Evolutionary conservation across 2,797 vertebrate genomes (phyloP).

Genomic region (Psittacula echo): DNA sequence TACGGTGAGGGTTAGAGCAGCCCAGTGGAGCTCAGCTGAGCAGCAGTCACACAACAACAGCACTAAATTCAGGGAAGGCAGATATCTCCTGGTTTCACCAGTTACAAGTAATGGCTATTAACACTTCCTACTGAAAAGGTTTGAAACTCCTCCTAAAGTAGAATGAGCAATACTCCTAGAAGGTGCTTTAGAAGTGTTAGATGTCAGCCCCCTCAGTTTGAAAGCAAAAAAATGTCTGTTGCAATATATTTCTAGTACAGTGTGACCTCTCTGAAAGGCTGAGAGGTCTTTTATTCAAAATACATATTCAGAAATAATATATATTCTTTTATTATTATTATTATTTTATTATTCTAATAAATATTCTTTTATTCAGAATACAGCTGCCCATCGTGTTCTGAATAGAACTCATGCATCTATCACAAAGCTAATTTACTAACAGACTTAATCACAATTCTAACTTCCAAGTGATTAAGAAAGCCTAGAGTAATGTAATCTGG

Average conservation of each 20-base stretch:
- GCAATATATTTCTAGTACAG: not conserved
- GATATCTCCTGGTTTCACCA: not conserved
- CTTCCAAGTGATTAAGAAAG: conserved; percentile 18
- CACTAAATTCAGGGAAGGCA: not conserved
- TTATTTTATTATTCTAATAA: not conserved
- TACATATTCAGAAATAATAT: not conserved
- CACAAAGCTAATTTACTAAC: conserved; percentile 18
- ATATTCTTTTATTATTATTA: not conserved
- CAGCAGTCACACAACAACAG: fast-evolving
- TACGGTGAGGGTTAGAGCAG: not conserved
- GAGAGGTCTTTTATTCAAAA: not conserved
- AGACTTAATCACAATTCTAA: conserved; percentile 31
- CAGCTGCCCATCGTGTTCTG: not conserved
- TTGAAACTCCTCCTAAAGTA: not conserved
- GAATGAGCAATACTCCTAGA: not conserved
- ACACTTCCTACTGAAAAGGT: fast-evolving
- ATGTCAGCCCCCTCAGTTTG: not conserved
- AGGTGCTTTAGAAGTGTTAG: not conserved
- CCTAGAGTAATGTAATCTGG: not conserved
- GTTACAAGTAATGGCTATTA: fast-evolving
- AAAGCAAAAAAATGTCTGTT: not conserved
- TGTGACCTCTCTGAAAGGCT: not conserved
- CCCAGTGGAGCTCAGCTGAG: not conserved
- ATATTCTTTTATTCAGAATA: not conserved
- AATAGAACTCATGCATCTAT: not conserved